A percentile compares a stretch with the other conserved stretches of the same genome.
Conservation (phyloP, 1,140 invertebrate genomes). For the Leptopilina boulardi region DNA sequence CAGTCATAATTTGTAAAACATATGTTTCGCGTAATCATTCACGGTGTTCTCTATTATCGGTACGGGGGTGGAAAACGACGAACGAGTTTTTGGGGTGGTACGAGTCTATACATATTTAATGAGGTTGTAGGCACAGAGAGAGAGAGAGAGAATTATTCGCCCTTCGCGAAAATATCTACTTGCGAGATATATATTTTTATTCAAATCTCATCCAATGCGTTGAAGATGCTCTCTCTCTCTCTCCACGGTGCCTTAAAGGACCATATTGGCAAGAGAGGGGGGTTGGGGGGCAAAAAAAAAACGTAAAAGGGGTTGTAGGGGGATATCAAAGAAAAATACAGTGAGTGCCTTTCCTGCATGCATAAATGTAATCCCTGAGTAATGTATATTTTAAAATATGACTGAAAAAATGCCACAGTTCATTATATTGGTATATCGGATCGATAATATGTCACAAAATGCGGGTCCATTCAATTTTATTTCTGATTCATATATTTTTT, state of each 20-base stretch:
- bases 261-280: conserved; percentile 9
- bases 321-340: conserved; percentile 72
- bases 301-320: conserved; percentile 32
- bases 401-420: conserved; percentile 46
- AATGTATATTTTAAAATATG: conserved; percentile 71
- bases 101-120: conserved; percentile 72
- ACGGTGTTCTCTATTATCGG: conserved; percentile 51
- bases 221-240: conserved; percentile 49
- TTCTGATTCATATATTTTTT: too few relatives aligned
- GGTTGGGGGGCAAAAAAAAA: too few relatives aligned
- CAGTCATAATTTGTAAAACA: conserved; percentile 38
- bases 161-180: conserved; percentile 25
- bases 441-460: conserved; percentile 50
- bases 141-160: conserved; percentile 61
- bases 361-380: conserved; percentile 69
- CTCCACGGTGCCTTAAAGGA: conserved; percentile 31
- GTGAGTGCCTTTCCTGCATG: conserved; percentile 65
- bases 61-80: conserved; percentile 32
- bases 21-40: conserved; percentile 57
- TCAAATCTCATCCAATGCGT: conserved; percentile 66
- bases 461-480: not conserved
- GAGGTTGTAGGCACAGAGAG: conserved; percentile 53
- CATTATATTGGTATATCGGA: conserved; percentile 65
- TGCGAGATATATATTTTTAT: conserved; percentile 66
- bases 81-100: not conserved